Conservation (phyloP, 2,113 vertebrate species). For the Mohoua ochrocephala region DNA sequence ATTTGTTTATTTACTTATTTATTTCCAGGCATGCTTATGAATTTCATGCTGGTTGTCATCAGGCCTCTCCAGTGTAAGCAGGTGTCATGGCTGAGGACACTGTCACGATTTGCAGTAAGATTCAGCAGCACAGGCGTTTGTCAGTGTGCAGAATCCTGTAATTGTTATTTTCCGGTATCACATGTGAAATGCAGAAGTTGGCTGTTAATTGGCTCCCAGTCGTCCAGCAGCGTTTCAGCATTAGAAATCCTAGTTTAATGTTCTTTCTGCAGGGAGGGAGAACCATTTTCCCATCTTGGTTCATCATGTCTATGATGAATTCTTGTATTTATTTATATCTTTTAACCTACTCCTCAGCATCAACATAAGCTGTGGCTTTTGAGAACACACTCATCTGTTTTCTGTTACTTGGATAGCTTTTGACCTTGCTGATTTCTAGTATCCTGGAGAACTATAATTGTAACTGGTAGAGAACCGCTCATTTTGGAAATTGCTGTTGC, state of each 20-base stretch:
- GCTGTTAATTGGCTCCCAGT: slow-evolving; percentile 34
- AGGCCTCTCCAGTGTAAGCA: not conserved
- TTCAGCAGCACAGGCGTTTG: not conserved
- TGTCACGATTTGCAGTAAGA: not conserved
- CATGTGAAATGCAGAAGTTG: slow-evolving; percentile 9
- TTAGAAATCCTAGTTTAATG: slow-evolving; percentile 21
- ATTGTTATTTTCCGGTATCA: slow-evolving; percentile 4
- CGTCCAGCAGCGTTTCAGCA: not conserved
- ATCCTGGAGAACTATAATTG: slow-evolving; percentile 9
- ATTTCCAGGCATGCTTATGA: not conserved
- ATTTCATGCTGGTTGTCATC: not conserved
- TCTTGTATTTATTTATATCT: not conserved
- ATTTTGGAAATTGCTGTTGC: slow-evolving; percentile 45
- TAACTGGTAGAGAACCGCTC: slow-evolving; percentile 1
- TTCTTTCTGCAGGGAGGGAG: not conserved
- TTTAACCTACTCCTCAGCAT: not conserved
- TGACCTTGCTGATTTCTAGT: slow-evolving; percentile 45
- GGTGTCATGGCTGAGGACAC: not conserved
- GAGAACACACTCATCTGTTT: slow-evolving; percentile 1
- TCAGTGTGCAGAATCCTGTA: not conserved
- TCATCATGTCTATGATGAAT: not conserved
- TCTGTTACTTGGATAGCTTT: slow-evolving; percentile 10
- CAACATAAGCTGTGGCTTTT: slow-evolving; percentile 2
- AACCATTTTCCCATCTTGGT: not conserved
- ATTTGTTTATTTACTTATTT: not conserved